A percentile compares a stretch with the other conserved stretches of the same genome.
phyloP scores from a whole-genome alignment of 2,888 invertebrate genomes.

The Agrilus cyanescens region DNA sequence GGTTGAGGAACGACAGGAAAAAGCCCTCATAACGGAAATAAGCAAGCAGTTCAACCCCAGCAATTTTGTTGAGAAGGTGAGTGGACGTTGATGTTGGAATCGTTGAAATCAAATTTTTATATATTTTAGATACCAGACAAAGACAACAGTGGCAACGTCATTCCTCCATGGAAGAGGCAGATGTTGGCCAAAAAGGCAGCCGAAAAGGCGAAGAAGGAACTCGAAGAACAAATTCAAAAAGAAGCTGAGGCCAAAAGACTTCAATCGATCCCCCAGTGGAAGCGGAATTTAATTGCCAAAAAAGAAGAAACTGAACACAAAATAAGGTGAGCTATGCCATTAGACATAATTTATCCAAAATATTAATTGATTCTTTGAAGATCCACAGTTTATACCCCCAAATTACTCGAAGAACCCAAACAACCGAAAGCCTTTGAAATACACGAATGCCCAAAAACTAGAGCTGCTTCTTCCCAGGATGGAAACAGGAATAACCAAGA shows the following conservation, averaged over 20 bases:
- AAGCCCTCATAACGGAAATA: constrained; percentile 74
- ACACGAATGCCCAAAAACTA: constrained; percentile 36
- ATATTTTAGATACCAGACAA: constrained; percentile 68
- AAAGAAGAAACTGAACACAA: constrained; percentile 68
- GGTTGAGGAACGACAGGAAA: constrained; percentile 70
- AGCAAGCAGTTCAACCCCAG: constrained; percentile 73
- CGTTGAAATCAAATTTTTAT: background rate
- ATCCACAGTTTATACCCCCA: constrained; percentile 59
- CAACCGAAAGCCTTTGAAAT: constrained; percentile 32
- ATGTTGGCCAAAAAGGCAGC: constrained; percentile 92
- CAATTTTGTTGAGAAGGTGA: constrained; percentile 83
- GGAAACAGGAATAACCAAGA: constrained; percentile 21
- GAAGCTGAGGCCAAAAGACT: constrained; percentile 77
- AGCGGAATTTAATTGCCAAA: constrained; percentile 74
- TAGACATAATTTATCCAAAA: background rate
- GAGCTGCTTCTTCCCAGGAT: constrained; percentile 23
- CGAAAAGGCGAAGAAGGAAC: constrained; percentile 81
- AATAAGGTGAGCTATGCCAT: constrained; percentile 48
- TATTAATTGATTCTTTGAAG: constrained; percentile 30
- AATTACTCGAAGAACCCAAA: constrained; percentile 49
- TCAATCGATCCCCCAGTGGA: constrained; percentile 88
- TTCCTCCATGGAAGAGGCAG: constrained; percentile 91
- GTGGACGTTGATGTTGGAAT: constrained; percentile 21
- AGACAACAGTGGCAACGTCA: constrained; percentile 76
- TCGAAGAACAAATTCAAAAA: constrained; percentile 72